A percentile compares a stretch with the other conserved stretches of the same genome.
Evolutionary conservation across 2,888 invertebrate species (phyloP).

Genomic region (Lymantria dispar): DNA sequence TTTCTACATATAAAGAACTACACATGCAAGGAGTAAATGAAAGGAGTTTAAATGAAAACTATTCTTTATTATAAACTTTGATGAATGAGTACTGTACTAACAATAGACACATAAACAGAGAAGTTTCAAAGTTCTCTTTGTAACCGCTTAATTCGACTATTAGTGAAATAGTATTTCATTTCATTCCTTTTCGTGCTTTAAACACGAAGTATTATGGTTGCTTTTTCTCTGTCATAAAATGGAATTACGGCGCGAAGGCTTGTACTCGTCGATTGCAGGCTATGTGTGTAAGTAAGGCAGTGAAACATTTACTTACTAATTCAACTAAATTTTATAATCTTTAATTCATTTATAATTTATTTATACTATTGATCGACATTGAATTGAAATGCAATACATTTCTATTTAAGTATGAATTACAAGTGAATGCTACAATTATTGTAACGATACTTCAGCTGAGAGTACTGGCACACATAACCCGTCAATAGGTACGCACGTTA

Average conservation of each 20-base stretch:
- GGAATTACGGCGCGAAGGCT: conserved; percentile 36
- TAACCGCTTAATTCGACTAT: conserved; percentile 29
- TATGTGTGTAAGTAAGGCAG: conserved; percentile 41
- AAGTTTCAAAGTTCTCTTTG: conserved; percentile 32
- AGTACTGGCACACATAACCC: conserved; percentile 64
- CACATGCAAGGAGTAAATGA: background rate
- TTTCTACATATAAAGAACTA: background rate
- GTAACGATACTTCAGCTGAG: conserved; percentile 22
- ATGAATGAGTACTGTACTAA: background rate
- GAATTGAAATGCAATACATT: no score
- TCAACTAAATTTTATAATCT: no score
- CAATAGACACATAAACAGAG: conserved; percentile 8
- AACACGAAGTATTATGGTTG: conserved; percentile 26
- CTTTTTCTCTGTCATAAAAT: conserved; percentile 30
- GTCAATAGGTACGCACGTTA: conserved; percentile 65
- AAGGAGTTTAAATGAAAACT: background rate
- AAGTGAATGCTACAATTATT: conserved; percentile 21
- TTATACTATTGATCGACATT: no score
- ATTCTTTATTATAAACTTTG: background rate
- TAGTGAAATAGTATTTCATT: conserved; percentile 17
- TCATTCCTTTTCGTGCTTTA: conserved; percentile 37
- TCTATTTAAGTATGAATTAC: conserved; percentile 11
- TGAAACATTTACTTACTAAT: no score
- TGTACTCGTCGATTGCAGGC: conserved; percentile 33
- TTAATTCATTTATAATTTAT: no score